These are phyloP conservation scores for Berghia stephanieae DNA, from an alignment of 1,140 invertebrate species.

Conservation along the genomic window DNA sequence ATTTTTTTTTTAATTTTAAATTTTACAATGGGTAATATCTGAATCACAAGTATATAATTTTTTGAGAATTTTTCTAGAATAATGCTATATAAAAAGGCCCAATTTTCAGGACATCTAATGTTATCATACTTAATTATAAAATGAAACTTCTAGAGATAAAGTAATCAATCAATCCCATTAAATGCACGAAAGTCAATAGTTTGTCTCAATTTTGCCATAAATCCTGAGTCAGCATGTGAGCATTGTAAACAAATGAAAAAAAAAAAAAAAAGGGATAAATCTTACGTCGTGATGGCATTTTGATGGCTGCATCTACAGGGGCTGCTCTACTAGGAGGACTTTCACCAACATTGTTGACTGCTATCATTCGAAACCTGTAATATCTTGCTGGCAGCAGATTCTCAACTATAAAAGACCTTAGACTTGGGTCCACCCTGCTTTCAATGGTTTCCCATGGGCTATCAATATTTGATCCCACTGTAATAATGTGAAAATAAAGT, in stretches of 20 bases:
- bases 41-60: too few relatives aligned
- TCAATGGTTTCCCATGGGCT: conserved; percentile 83
- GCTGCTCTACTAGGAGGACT: conserved; percentile 89
- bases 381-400: conserved; percentile 92
- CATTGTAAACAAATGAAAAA: conserved; percentile 11
- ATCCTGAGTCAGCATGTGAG: background rate
- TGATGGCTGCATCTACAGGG: conserved; percentile 75
- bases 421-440: conserved; percentile 83
- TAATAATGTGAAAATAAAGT: background rate
- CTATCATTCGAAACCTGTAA: conserved; percentile 95
- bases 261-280: conserved; percentile 11
- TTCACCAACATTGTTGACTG: conserved; percentile 90
- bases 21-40: too few relatives aligned
- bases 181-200: too few relatives aligned
- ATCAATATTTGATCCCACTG: conserved; percentile 38
- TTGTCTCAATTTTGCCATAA: background rate
- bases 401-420: conserved; percentile 78
- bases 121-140: too few relatives aligned
- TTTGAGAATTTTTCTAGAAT: too few relatives aligned
- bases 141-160: too few relatives aligned
- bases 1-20: too few relatives aligned
- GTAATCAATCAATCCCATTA: too few relatives aligned
- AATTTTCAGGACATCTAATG: too few relatives aligned
- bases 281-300: conserved; percentile 92
- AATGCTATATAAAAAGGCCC: too few relatives aligned